Percentiles rank a stretch among this genome's conserved stretches.
Conservation (phyloP, 2,888 invertebrate genomes). For the Flabesymbios commensalis region DNA sequence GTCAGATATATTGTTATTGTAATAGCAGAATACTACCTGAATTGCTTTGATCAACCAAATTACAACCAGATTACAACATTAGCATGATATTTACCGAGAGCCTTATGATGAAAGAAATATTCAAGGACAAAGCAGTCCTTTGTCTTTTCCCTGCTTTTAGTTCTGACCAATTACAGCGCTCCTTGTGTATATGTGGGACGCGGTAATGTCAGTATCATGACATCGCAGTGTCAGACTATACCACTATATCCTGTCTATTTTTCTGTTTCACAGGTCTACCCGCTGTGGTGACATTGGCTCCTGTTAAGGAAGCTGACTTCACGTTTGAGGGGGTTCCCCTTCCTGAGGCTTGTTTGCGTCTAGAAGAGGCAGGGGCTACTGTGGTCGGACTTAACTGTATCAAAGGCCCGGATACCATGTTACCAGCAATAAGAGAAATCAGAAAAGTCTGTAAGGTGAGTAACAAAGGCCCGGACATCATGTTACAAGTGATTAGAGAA, state of each 20-base stretch:
- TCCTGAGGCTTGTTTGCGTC: background rate
- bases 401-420: conserved; percentile 17
- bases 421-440: conserved; percentile 17
- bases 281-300: conserved; percentile 12
- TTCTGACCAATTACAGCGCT: too few species aligned
- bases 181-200: too few species aligned
- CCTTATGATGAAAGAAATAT: too few species aligned
- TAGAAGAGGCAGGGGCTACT: conserved; percentile 21
- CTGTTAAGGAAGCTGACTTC: background rate
- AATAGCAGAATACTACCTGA: too few species aligned
- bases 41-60: too few species aligned
- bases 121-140: too few species aligned
- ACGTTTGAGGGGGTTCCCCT: conserved; percentile 8
- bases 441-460: conserved; percentile 18
- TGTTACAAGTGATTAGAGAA: conserved; percentile 15
- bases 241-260: background rate
- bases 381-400: conserved; percentile 23
- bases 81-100: too few species aligned
- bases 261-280: conserved; percentile 9
- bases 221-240: too few species aligned
- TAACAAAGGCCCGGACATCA: conserved; percentile 15
- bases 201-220: too few species aligned
- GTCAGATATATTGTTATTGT: too few species aligned
- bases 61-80: too few species aligned
- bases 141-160: too few species aligned